Evolutionary conservation across 2,888 invertebrate species (phyloP), one percentile per base, ranked within the genome.

Genomic region (Drosophila barbarae): DNA sequence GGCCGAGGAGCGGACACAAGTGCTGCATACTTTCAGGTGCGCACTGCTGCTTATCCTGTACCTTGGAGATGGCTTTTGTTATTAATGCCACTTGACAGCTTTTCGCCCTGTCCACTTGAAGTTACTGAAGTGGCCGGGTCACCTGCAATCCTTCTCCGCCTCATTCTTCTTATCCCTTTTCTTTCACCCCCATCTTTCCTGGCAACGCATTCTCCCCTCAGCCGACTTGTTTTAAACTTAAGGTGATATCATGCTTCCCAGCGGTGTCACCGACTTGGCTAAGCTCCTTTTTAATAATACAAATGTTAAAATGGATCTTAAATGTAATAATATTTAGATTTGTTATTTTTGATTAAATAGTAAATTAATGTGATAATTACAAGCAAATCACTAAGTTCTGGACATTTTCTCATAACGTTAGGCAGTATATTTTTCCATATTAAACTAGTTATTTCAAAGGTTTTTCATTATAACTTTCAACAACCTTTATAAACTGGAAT

Each of bases 11-110:
- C 34, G 30, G 46, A 18, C 30, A 18, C 18, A 12, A 23, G 35
- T 39, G 38, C 35, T 56, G 68, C 68, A 54, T 59, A 54, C 66
- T 72, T 50, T 55, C 46, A 61, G 49, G 52, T 32, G 52, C 57
- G 35, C 18, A 30, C 39, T 26, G 21, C 70, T 47, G 57, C 58
- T 65, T 59, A 57, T 63, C 57, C 57, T 38, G 59, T 60, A 60
- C 46, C 52, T 61, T 47, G 70, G 56, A 53, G 60, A 65, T 59
- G 71, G 54, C 60, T 72, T 76, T 79, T 76, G 79, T 79, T 76
- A 72, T 74, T 80, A 80, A 77, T 77, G 75, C 77, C 80, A 80
- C 80, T 80, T 77, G 64, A 66, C 75, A 58, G 61, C 76, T 63
- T 56, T 78, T 73, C 69, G 64, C 63, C 75, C 79, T 63, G 67